phyloP scores from a whole-genome alignment of 2,797 vertebrate genomes.

The Rhinogobio ventralis region DNA sequence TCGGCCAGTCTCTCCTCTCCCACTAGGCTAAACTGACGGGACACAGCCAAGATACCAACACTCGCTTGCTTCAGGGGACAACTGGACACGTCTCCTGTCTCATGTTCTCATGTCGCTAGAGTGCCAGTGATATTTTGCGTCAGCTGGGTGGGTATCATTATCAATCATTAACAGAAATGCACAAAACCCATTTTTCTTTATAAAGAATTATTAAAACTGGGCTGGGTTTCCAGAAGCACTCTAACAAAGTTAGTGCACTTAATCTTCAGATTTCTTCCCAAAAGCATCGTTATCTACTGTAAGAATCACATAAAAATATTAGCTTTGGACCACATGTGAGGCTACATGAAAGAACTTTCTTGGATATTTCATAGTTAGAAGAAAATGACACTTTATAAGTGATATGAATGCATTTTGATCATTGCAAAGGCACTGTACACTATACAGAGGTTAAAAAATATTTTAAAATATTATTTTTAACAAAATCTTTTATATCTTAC shows the following conservation, averaged over 20 bases:
- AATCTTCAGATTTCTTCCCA: background rate
- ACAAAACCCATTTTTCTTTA: background rate
- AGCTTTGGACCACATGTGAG: background rate
- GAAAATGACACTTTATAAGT: background rate
- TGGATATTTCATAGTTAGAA: background rate
- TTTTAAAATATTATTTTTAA: background rate
- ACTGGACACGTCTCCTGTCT: slow-evolving; percentile 27
- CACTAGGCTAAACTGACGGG: slow-evolving; percentile 29
- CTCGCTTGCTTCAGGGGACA: slow-evolving; percentile 35
- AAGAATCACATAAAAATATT: no score
- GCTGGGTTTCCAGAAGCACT: background rate
- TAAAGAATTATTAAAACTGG: background rate
- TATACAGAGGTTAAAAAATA: background rate
- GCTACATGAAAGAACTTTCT: background rate
- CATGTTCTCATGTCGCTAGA: slow-evolving; percentile 12
- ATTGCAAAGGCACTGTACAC: background rate
- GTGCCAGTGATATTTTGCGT: slow-evolving; percentile 10
- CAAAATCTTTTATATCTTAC: background rate
- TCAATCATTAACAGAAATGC: slow-evolving; percentile 5
- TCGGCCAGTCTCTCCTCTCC: slow-evolving; percentile 26
- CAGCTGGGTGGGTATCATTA: slow-evolving; percentile 14
- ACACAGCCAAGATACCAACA: slow-evolving; percentile 42
- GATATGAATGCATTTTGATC: background rate
- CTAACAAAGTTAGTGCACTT: background rate
- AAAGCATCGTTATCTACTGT: background rate